Evolutionary conservation across 2,797 vertebrate species (phyloP).

Genomic region (Momotus momota): DNA sequence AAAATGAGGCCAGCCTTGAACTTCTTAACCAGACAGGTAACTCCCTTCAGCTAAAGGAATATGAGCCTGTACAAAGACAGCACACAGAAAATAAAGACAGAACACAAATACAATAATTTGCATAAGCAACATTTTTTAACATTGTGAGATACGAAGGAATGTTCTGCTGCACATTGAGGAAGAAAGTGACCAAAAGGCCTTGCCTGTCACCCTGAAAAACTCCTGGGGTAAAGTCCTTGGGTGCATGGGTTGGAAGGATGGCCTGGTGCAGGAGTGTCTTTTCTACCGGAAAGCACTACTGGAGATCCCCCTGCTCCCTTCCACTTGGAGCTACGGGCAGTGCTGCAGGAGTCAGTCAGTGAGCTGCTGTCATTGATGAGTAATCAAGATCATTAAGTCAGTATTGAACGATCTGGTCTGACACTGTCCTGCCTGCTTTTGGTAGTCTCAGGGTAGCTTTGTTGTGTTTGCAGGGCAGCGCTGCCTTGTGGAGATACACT

Average conservation of each 20-base stretch:
- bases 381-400: background rate
- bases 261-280: background rate
- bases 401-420: background rate
- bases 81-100: background rate
- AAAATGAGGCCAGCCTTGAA: background rate
- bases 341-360: too few relatives aligned
- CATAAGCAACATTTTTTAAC: background rate
- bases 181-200: background rate
- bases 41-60: background rate
- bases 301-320: background rate
- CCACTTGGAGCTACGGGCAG: too few relatives aligned
- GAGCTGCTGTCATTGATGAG: background rate
- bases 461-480: background rate
- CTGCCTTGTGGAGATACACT: rapidly evolving
- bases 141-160: background rate
- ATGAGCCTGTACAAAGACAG: background rate
- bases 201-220: background rate
- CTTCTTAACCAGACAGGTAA: background rate
- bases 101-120: background rate
- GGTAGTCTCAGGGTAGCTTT: rapidly evolving
- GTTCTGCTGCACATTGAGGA: background rate
- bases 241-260: background rate
- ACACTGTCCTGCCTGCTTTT: background rate
- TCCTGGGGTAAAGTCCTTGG: background rate
- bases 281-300: background rate